Percentiles rank a stretch among this genome's conserved stretches.
These are phyloP conservation scores for Callyntrura sp. DNA, from an alignment of 2,888 invertebrate species.

Conservation along the genomic window DNA sequence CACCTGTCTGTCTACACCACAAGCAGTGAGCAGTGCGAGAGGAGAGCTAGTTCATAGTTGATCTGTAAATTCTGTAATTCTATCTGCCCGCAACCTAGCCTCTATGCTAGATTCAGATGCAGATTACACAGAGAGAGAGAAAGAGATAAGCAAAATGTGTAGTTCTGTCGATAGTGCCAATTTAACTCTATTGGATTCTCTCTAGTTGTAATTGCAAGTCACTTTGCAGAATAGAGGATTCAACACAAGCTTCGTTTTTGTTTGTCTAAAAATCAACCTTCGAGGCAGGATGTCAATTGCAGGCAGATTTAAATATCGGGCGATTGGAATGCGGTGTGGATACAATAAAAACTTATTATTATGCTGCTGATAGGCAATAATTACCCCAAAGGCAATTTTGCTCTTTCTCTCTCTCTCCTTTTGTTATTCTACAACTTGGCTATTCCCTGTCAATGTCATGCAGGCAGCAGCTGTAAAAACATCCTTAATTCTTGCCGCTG, in stretches of 20 bases:
- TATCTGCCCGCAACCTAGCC: neutral
- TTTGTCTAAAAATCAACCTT: neutral
- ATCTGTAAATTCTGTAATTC: neutral
- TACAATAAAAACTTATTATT: too few species aligned
- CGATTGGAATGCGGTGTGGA: constrained; percentile 12
- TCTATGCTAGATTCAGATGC: neutral
- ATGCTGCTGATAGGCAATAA: neutral
- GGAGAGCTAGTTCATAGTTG: too few species aligned
- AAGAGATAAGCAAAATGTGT: neutral
- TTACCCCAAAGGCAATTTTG: neutral
- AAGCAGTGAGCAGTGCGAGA: neutral
- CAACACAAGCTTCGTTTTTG: neutral
- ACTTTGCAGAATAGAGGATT: neutral
- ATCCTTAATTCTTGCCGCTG: neutral
- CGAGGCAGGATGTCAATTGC: constrained; percentile 12
- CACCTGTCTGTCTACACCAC: constrained; percentile 32
- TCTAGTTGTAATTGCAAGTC: neutral
- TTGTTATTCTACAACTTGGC: neutral
- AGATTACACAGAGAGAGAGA: neutral
- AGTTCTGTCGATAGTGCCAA: neutral
- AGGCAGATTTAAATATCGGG: constrained; percentile 20
- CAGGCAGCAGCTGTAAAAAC: constrained; percentile 15
- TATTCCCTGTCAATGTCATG: constrained; percentile 4
- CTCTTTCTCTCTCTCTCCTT: neutral
- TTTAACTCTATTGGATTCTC: neutral